A percentile compares a stretch with the other conserved stretches of the same genome.
phyloP scores from a whole-genome alignment of 2,113 vertebrate genomes.

The Cathartes aura region DNA sequence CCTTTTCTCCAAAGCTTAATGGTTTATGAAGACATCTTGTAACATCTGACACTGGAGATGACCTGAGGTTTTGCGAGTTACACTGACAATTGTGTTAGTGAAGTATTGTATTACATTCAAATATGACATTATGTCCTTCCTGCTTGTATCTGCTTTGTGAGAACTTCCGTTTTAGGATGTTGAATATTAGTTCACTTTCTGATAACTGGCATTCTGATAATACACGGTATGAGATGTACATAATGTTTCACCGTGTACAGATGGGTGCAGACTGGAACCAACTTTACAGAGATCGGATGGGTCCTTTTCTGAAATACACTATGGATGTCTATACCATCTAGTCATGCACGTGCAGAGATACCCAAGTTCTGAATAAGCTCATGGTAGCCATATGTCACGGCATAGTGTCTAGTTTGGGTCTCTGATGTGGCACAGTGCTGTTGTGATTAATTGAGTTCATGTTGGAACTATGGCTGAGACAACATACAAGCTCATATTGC shows the following conservation, averaged over 20 bases:
- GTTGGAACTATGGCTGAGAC: not conserved
- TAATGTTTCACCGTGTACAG: not conserved
- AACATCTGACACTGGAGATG: not conserved
- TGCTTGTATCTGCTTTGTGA: not conserved
- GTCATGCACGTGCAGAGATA: not conserved
- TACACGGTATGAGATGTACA: not conserved
- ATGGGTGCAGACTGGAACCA: not conserved
- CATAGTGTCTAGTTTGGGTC: not conserved
- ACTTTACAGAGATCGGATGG: not conserved
- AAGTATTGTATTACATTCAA: not conserved
- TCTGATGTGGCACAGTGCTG: not conserved
- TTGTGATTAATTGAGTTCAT: not conserved
- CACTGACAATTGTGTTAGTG: not conserved
- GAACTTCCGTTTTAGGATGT: not conserved
- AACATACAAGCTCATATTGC: not conserved
- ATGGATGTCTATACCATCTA: not conserved
- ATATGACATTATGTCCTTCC: not conserved
- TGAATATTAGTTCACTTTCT: not conserved
- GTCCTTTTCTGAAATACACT: not conserved
- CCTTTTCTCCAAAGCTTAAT: not conserved
- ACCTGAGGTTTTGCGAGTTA: not conserved
- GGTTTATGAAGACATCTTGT: not conserved
- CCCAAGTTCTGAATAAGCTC: not conserved
- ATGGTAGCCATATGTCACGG: not conserved
- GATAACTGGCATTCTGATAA: not conserved